Evolutionary conservation across 2,797 vertebrate species (phyloP), one percentile per base, ranked within the genome.

Genomic region (Selene dorsalis): DNA sequence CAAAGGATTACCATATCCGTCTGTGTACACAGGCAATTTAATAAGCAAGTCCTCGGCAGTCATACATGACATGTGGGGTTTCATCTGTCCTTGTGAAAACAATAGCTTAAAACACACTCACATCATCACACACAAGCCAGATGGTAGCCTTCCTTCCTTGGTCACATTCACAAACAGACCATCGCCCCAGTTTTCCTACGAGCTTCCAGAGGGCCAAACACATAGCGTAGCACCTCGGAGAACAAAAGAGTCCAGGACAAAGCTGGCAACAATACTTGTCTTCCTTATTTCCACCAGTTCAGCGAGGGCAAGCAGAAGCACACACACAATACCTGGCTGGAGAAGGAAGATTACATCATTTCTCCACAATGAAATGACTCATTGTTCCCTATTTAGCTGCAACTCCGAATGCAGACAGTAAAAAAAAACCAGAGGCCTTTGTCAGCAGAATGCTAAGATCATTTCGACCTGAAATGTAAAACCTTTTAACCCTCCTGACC

Each of bases 261-360:
- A 87, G 69, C 82, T 83, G 84, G 72, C 78, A 89, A 70, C 80
- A 64, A 35, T 48, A 53, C 20, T 18, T 57, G 56, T 74, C 77
- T 80, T 91, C 88, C 87, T 84, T 61, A 67, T 77, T 86, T 84
- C 70, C 77, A 85, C 17, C 52, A 77, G 84, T 80, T 89, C 84
- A 91, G 58, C 1, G 73, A 83, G 88, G 81, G 65, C 79, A 73
- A 58, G 53, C 70, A 62, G 68, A 43, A 79, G 63, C 68, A 76
- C 38, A 48, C 30, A 67, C 39, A 70, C 74, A 62, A 87, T 79
- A 89, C 80, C 80, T 87, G 77, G 63, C 74, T 82, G 79, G 43
- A 85, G 82, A 85, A 82, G 78, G 77, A 89, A 72, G 78, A 84
- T 93, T 89, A 93, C 91, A 85, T 92, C 85, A 93, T 83, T 83